A percentile compares a stretch with the other conserved stretches of the same genome.
phyloP scores from a whole-genome alignment of 2,113 vertebrate genomes.

The Taxidea taxus region DNA sequence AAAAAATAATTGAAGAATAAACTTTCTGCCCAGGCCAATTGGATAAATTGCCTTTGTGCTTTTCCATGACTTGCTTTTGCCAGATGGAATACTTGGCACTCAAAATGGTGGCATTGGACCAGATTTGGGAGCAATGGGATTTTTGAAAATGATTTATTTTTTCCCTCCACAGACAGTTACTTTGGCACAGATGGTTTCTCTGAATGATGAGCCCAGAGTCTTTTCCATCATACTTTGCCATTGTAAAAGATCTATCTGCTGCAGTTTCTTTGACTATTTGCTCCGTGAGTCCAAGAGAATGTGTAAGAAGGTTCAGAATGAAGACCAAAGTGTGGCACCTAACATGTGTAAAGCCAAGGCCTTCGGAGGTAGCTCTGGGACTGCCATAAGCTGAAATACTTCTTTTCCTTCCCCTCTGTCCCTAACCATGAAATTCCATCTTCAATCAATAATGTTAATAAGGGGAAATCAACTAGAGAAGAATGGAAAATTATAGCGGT shows the following conservation, averaged over 20 bases:
- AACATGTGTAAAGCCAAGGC: background rate
- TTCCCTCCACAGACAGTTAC: constrained; percentile 41
- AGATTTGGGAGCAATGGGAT: constrained; percentile 51
- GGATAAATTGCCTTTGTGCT: constrained; percentile 63
- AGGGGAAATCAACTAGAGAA: background rate
- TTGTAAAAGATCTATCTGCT: constrained; percentile 33
- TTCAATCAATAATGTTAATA: background rate
- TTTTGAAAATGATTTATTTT: constrained; percentile 64
- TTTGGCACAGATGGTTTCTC: constrained; percentile 28
- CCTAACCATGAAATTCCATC: background rate
- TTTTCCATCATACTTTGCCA: constrained; percentile 21
- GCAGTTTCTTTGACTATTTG: background rate
- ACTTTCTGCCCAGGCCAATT: constrained; percentile 22
- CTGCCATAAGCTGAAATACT: background rate
- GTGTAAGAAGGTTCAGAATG: constrained; percentile 26
- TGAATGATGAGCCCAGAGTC: constrained; percentile 21
- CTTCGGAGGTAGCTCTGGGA: background rate
- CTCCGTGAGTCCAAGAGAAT: background rate
- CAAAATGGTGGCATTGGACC: background rate
- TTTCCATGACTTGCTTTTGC: constrained; percentile 51
- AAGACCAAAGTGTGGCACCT: background rate
- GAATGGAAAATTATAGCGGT: background rate
- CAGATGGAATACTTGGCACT: constrained; percentile 63
- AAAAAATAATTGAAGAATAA: constrained; percentile 52
- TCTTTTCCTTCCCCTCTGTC: background rate